A percentile compares a stretch with the other conserved stretches of the same genome.
Conservation (phyloP, 2,797 vertebrate species). For the Hydrocynus forskahlii region DNA sequence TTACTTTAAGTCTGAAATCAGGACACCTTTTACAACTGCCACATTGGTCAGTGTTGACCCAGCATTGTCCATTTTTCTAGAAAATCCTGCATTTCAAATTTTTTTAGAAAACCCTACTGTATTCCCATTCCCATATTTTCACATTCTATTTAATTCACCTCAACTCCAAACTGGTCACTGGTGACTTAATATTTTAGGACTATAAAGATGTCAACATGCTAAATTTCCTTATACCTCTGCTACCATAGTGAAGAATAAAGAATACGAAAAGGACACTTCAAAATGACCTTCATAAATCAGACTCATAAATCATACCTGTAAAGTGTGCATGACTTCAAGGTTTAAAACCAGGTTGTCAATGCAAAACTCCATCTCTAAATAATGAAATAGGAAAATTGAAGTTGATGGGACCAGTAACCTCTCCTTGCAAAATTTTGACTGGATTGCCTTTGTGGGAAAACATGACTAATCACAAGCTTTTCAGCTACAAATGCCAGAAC, state of each 20-base stretch:
- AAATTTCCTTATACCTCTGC: not conserved
- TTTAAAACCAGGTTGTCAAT: not conserved
- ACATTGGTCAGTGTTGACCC: not conserved
- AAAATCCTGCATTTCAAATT: no score
- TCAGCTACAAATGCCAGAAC: not conserved
- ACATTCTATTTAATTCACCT: not conserved
- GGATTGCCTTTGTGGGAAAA: not conserved
- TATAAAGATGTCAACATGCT: not conserved
- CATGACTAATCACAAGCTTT: not conserved
- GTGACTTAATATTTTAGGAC: not conserved
- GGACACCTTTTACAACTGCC: no score
- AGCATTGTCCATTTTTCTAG: not conserved
- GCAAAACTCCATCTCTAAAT: not conserved
- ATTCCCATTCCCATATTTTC: not conserved
- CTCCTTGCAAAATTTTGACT: not conserved
- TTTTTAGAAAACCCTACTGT: no score
- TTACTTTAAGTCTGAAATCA: no score
- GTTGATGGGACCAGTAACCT: not conserved
- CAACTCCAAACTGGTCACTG: not conserved
- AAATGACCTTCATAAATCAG: conserved; percentile 7
- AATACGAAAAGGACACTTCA: not conserved
- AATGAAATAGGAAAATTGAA: not conserved
- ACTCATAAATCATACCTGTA: not conserved
- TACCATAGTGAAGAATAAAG: not conserved
- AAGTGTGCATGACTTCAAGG: not conserved